Percentiles rank a stretch among this genome's conserved stretches.
phyloP scores from a whole-genome alignment of 2,797 vertebrate genomes.

The Tachyglossus aculeatus region DNA sequence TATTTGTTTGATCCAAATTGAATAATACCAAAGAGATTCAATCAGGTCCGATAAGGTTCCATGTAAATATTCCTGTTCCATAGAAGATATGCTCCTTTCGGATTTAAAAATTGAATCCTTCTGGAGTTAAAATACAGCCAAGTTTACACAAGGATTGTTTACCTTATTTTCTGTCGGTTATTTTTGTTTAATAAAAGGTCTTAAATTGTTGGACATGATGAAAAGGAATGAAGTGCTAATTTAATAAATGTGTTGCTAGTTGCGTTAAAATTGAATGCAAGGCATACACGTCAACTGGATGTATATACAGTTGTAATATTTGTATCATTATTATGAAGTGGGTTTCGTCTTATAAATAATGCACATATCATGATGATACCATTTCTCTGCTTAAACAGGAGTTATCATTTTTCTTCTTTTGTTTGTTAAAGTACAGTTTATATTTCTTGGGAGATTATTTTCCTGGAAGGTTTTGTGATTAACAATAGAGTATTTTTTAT shows the following conservation, averaged over 20 bases:
- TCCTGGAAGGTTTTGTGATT: slow-evolving; percentile 70
- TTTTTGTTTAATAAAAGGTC: slow-evolving; percentile 6
- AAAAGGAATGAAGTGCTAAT: slow-evolving; percentile 72
- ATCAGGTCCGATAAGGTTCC: not conserved
- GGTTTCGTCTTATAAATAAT: slow-evolving; percentile 62
- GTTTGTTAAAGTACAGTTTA: slow-evolving; percentile 66
- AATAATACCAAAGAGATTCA: not conserved
- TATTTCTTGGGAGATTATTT: slow-evolving; percentile 67
- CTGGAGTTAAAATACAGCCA: slow-evolving; percentile 5
- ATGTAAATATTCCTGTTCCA: not conserved
- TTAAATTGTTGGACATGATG: slow-evolving; percentile 41
- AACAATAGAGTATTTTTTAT: slow-evolving; percentile 71
- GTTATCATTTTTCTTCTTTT: slow-evolving; percentile 62
- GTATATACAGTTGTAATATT: slow-evolving; percentile 41
- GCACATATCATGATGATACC: slow-evolving; percentile 55
- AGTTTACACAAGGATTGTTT: slow-evolving; percentile 35
- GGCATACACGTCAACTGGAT: slow-evolving; percentile 50
- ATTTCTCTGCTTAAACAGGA: slow-evolving; percentile 45
- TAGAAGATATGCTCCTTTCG: slow-evolving; percentile 26
- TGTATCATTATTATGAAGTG: slow-evolving; percentile 43
- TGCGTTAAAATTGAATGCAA: slow-evolving; percentile 57
- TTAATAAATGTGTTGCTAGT: slow-evolving; percentile 64
- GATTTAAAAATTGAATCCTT: slow-evolving; percentile 33
- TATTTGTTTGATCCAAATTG: slow-evolving; percentile 12
- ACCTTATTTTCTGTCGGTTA: slow-evolving; percentile 16